Conservation (phyloP, 1,140 invertebrate species). For the Sinonovacula constricta region DNA sequence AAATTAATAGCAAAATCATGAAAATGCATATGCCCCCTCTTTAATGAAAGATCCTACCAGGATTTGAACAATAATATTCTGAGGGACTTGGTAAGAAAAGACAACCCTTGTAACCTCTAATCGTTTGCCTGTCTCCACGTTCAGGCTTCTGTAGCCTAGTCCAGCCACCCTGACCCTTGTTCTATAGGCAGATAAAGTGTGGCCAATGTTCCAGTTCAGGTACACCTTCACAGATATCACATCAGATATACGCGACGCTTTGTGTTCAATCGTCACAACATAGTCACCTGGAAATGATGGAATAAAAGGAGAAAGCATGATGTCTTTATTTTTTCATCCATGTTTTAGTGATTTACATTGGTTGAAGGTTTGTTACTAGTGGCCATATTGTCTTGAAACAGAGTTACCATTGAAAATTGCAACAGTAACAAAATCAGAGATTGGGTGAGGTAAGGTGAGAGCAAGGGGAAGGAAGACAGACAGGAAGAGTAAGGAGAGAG, state of each 20-base stretch:
- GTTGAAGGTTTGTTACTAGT: background rate
- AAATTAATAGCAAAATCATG: too few species aligned
- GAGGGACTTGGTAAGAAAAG: too few species aligned
- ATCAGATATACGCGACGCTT: slow-evolving; percentile 8
- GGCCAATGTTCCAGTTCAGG: slow-evolving; percentile 45
- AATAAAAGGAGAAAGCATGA: background rate
- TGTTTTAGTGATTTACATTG: too few species aligned
- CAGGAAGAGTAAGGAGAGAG: too few species aligned
- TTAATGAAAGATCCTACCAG: too few species aligned
- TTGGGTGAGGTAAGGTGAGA: background rate
- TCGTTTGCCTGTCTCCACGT: slow-evolving; percentile 42
- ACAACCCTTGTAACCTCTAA: slow-evolving; percentile 41
- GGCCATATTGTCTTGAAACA: background rate
- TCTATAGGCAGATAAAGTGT: background rate
- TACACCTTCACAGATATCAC: slow-evolving; percentile 46
- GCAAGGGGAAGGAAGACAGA: too few species aligned
- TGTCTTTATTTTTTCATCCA: background rate
- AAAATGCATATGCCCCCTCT: too few species aligned
- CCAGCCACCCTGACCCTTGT: slow-evolving; percentile 45
- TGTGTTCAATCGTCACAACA: slow-evolving; percentile 41
- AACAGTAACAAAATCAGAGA: background rate
- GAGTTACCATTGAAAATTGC: background rate
- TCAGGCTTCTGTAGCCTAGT: slow-evolving; percentile 40
- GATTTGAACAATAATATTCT: too few species aligned
- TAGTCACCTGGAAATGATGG: slow-evolving; percentile 37